Percentiles rank a stretch among this genome's conserved stretches.
Evolutionary conservation across 2,113 vertebrate genomes (phyloP).

Genomic region (Sturnira hondurensis): DNA sequence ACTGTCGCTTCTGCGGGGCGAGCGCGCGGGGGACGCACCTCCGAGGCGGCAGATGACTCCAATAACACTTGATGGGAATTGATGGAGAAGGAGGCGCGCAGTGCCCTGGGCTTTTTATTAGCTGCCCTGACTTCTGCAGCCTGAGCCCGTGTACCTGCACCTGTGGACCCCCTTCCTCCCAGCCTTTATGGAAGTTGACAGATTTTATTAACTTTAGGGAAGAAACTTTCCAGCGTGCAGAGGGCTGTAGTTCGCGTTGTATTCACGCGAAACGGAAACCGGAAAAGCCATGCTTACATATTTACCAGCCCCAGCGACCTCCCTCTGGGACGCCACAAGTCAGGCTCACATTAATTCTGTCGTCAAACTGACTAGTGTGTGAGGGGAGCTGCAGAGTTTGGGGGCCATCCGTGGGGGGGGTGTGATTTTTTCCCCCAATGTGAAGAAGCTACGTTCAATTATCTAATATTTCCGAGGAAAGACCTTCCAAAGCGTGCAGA

Average conservation of each 20-base stretch:
- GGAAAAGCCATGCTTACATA: constrained; percentile 69
- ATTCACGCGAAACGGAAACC: constrained; percentile 63
- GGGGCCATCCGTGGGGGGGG: not conserved
- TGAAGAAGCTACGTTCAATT: constrained; percentile 62
- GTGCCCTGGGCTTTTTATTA: constrained; percentile 82
- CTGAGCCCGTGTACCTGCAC: constrained; percentile 76
- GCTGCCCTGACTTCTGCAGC: constrained; percentile 76
- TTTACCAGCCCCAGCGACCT: constrained; percentile 67
- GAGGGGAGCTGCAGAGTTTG: constrained; percentile 23
- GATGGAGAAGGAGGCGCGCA: constrained; percentile 79
- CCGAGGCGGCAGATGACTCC: constrained; percentile 81
- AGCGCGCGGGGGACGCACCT: constrained; percentile 80
- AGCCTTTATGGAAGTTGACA: constrained; percentile 83
- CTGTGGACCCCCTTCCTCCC: constrained; percentile 82
- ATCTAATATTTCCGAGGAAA: constrained; percentile 56
- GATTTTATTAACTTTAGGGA: constrained; percentile 85
- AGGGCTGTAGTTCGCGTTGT: constrained; percentile 79
- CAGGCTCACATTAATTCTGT: constrained; percentile 57
- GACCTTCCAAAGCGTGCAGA: constrained; percentile 35
- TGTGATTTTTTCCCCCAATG: not conserved
- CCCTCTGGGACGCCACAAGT: constrained; percentile 49
- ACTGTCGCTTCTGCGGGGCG: constrained; percentile 81
- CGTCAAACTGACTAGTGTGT: constrained; percentile 64
- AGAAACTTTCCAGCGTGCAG: constrained; percentile 79
- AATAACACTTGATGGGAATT: constrained; percentile 82